Evolutionary conservation across 2,797 vertebrate genomes (phyloP).

Genomic region (Lepus townsendii): DNA sequence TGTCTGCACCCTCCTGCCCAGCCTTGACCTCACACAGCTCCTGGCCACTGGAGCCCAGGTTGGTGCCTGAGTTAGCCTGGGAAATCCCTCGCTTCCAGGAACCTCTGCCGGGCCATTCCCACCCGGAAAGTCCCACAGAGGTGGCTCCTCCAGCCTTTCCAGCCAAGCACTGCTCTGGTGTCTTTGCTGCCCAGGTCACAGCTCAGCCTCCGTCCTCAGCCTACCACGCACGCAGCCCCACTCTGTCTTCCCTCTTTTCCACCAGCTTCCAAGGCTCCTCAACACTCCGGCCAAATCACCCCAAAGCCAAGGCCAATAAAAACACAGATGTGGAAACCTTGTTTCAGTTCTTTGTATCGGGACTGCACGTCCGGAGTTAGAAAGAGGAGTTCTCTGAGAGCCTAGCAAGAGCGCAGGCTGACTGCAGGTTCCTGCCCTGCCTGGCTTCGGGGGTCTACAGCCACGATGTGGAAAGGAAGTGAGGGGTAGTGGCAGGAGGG

Average conservation of each 20-base stretch:
- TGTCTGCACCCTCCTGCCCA: neutral
- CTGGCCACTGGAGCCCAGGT: slow-evolving; percentile 1
- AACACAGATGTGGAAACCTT: slow-evolving; percentile 65
- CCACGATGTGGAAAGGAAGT: slow-evolving; percentile 43
- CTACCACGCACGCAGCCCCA: too few relatives aligned
- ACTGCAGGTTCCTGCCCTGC: slow-evolving; percentile 70
- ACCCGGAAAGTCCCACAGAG: slow-evolving; percentile 78
- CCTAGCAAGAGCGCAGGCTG: neutral
- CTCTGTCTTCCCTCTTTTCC: neutral
- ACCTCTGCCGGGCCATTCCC: slow-evolving; percentile 58
- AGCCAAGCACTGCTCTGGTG: neutral
- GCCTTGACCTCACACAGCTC: neutral
- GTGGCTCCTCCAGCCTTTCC: slow-evolving; percentile 34
- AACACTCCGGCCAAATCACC: slow-evolving; percentile 11
- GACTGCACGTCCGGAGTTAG: slow-evolving; percentile 66
- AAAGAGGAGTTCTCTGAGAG: slow-evolving; percentile 3
- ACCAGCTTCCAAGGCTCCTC: neutral
- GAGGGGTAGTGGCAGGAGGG: neutral
- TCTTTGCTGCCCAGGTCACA: neutral
- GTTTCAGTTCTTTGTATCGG: slow-evolving; percentile 54
- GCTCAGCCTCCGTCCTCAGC: neutral
- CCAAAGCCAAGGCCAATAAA: slow-evolving; percentile 66
- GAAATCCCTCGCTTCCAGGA: slow-evolving; percentile 83
- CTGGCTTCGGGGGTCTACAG: neutral
- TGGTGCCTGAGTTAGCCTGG: slow-evolving; percentile 58